Evolutionary conservation across 1,140 invertebrate species (phyloP), one percentile per base, ranked within the genome.

Genomic region (Reticulitermes speratus): DNA sequence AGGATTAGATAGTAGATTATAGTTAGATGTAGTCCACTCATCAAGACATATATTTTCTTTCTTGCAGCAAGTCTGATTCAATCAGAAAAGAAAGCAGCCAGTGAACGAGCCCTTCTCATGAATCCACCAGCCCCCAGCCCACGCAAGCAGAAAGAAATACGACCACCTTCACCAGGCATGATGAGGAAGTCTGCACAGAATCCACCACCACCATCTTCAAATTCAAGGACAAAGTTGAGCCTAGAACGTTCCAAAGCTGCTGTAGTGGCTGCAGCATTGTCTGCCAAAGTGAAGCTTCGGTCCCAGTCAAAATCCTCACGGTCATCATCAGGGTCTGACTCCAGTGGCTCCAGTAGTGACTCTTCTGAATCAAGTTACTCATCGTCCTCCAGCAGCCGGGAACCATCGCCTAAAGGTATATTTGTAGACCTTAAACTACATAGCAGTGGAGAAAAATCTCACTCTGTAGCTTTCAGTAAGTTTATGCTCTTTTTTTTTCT

Each of bases 351-450:
- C n/a, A 92, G 91, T 83, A 92, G 91, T 81, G 91, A 92, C 48
- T 92, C 91, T 0, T 92, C 90, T 55, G 92, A 92, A 87, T 91
- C 92, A 21, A 91, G 90, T 86, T 91, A 91, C 44, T 88, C 88
- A 23, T 92, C 92, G 14, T 88, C 89, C 7, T 93, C 92, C 9
- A 94, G 92, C 88, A 93, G 90, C 89, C 92, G 91, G 88, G 91
- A 89, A 87, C 92, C 87, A 25, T 88, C 88, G 83, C 87, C 88
- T 86, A 85, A 86, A 85, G 86, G 87, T 87, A 75, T 75, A 25
- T n/a, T 75, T 11, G 5, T 84, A 52, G 12, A 2, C 32, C 82
- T 12, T 25, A 55, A 55, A 19, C 5, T 16, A 82, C 6, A 82
- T 82, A 25, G 44, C 6, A n/a, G 5, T 55, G 52, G 52, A 55